phyloP scores from a whole-genome alignment of 1,140 invertebrate genomes.

The Papilio helenus region DNA sequence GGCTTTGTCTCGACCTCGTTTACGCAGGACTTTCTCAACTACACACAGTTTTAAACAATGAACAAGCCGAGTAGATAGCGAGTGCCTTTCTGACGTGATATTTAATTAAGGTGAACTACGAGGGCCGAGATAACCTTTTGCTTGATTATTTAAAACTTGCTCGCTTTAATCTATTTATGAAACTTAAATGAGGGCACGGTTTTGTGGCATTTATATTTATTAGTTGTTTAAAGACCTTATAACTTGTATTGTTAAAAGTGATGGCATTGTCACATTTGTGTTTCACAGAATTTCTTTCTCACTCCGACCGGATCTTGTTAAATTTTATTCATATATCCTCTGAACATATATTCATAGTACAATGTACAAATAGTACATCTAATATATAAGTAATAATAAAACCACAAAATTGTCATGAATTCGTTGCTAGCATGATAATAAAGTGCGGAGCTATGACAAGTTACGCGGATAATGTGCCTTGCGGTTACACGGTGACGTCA shows the following conservation, averaged over 20 bases:
- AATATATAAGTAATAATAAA: neutral
- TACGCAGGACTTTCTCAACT: constrained; percentile 12
- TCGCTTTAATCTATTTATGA: neutral
- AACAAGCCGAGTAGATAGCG: neutral
- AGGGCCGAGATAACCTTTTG: neutral
- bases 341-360: neutral
- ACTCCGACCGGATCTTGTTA: too few relatives aligned
- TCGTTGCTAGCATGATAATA: neutral
- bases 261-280: too few relatives aligned
- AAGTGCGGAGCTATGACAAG: neutral
- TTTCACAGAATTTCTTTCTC: too few relatives aligned
- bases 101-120: constrained; percentile 17
- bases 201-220: neutral
- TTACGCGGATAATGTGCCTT: neutral
- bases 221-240: neutral
- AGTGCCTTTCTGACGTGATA: constrained; percentile 12
- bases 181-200: neutral
- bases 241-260: too few relatives aligned
- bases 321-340: neutral
- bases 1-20: constrained; percentile 6
- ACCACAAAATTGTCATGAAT: neutral
- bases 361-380: neutral
- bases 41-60: constrained; percentile 9
- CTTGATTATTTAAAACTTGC: neutral
- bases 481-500: neutral